Percentiles rank a stretch among this genome's conserved stretches.
Evolutionary conservation across 2,113 vertebrate genomes (phyloP).

Genomic region (Gracilinanus agilis): DNA sequence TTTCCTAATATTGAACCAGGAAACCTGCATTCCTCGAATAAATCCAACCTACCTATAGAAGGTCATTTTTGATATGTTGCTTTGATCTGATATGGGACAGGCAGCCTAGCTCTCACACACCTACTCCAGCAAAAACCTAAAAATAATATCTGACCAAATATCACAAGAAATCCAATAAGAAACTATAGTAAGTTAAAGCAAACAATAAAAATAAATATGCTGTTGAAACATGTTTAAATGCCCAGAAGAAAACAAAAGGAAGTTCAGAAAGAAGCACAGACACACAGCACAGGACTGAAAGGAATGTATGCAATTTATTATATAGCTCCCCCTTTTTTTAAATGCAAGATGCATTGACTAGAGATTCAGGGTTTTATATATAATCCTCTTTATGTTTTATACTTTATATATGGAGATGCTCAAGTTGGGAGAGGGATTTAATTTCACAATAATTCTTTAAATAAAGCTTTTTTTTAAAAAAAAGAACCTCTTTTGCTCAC

Average conservation of each 20-base stretch:
- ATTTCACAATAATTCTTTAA: background rate
- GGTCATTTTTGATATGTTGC: background rate
- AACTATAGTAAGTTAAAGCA: background rate
- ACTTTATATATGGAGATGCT: background rate
- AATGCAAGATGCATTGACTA: background rate
- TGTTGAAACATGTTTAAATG: background rate
- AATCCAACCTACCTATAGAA: background rate
- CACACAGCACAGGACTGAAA: background rate
- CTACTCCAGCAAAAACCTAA: background rate
- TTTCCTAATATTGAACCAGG: background rate
- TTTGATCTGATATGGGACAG: background rate
- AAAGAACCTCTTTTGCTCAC: background rate
- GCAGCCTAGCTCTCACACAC: background rate
- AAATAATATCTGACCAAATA: background rate
- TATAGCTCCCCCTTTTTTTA: background rate
- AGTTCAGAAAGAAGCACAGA: background rate
- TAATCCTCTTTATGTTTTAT: background rate
- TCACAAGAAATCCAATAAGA: background rate
- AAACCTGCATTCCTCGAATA: background rate
- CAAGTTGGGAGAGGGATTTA: background rate
- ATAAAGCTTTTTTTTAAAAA: background rate
- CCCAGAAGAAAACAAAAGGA: background rate
- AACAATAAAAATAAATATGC: background rate
- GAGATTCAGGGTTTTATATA: background rate
- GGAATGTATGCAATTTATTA: background rate